Conservation (phyloP, 2,797 vertebrate species). For the Balearica regulorum region DNA sequence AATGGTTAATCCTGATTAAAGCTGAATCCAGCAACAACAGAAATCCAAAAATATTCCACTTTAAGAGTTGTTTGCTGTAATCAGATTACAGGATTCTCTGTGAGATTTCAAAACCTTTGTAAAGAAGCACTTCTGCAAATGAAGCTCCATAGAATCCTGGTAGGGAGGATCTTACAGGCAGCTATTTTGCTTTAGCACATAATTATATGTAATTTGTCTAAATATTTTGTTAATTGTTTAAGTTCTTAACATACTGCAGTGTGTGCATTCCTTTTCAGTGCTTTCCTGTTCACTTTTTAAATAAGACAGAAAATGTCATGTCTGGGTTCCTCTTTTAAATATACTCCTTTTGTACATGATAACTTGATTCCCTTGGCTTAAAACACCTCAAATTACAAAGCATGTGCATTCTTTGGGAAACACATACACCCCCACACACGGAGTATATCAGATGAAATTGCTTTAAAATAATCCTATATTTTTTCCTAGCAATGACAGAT, state of each 20-base stretch:
- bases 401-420: background rate
- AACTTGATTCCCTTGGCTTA: conserved; percentile 2
- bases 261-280: background rate
- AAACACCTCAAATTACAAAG: conserved; percentile 27
- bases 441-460: conserved; percentile 30
- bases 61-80: background rate
- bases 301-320: background rate
- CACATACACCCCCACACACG: background rate
- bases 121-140: background rate
- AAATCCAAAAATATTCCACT: background rate
- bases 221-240: conserved; percentile 46
- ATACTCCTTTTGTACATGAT: background rate
- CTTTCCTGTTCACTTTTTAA: background rate
- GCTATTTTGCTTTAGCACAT: conserved; percentile 12
- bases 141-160: background rate
- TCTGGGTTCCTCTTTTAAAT: conserved; percentile 11
- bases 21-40: background rate
- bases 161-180: background rate
- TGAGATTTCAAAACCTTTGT: conserved; percentile 16
- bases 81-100: background rate
- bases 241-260: background rate
- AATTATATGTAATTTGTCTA: conserved; percentile 43
- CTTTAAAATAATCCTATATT: conserved; percentile 61
- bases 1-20: background rate
- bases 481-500: conserved; percentile 66